Evolutionary conservation across 2,113 vertebrate species (phyloP), one percentile per base, ranked within the genome.

Genomic region (Oreochromis aureus): DNA sequence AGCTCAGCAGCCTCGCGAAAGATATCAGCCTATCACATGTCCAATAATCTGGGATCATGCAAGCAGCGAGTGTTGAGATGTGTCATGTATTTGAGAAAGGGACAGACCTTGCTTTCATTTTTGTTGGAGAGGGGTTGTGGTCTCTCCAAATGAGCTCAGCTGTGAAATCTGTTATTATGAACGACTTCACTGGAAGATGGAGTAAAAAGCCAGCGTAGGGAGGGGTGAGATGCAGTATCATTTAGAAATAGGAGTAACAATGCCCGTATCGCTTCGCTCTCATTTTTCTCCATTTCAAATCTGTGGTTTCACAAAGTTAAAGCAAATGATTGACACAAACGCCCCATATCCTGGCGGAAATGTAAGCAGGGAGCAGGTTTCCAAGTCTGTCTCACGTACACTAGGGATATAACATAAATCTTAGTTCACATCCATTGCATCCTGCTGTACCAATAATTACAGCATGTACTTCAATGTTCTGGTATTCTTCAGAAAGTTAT

Each of bases 11-110:
- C 87, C 69, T 56, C 16, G 11, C 56, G 6, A 88, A 94, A 95
- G 91, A 78, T 53, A 78, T 78, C 73, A 53, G 53, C 44, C 83
- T 80, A 90, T 88, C 53, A 90, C 89, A 89, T 93, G 86, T 91
- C 41, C 88, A 32, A 51, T 86, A 87, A 81, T 86, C 54, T 59
- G 32, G 55, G 88, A 86, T 41, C n/a, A 91, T 63, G 16, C 10
- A 78, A 34, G 46, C 73, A 34, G 73, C 27, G 18, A 34, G 73
- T 78, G 46, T 53, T 34, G 9, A 93, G 86, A 94, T 82, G 56
- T 85, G 71, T 86, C 80, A 78, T 81, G 56, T 22, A 41, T 89
- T 80, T 92, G 22, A 41, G 54, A 53, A 53, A 76, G 36, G 95
- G 55, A 78, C 44, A 58, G 54, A 58, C 54, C 18, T 51, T 84